phyloP scores from a whole-genome alignment of 2,113 vertebrate genomes.

The Hydropotes inermis region DNA sequence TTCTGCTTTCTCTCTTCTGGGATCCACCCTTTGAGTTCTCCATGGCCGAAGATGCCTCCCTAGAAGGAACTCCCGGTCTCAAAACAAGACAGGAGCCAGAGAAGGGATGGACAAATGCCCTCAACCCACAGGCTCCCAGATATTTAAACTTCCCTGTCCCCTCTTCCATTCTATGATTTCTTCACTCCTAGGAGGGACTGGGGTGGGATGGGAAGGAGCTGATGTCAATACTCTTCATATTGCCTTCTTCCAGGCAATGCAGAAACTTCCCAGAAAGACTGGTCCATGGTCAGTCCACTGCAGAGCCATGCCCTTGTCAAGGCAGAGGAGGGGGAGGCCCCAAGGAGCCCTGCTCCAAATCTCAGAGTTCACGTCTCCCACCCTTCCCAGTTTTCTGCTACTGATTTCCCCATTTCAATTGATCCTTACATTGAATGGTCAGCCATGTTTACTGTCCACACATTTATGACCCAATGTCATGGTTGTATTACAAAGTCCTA shows the following conservation, averaged over 20 bases:
- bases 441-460: not conserved
- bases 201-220: not conserved
- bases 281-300: not conserved
- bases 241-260: not conserved
- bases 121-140: not conserved
- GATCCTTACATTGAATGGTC: not conserved
- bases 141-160: not conserved
- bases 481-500: not conserved
- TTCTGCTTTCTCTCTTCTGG: not conserved
- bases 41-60: not conserved
- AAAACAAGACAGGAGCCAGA: constrained; percentile 18
- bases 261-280: not conserved
- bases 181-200: not conserved
- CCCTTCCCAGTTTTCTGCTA: not conserved
- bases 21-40: not conserved
- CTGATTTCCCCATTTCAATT: not conserved
- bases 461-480: not conserved
- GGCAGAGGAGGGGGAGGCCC: not conserved
- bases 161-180: not conserved
- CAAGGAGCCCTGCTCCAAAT: not conserved
- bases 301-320: not conserved
- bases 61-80: not conserved
- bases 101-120: not conserved
- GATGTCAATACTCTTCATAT: not conserved
- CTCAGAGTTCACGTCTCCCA: not conserved